Evolutionary conservation across 1,140 invertebrate genomes (phyloP).

Genomic region (Cotesia chilonis): DNA sequence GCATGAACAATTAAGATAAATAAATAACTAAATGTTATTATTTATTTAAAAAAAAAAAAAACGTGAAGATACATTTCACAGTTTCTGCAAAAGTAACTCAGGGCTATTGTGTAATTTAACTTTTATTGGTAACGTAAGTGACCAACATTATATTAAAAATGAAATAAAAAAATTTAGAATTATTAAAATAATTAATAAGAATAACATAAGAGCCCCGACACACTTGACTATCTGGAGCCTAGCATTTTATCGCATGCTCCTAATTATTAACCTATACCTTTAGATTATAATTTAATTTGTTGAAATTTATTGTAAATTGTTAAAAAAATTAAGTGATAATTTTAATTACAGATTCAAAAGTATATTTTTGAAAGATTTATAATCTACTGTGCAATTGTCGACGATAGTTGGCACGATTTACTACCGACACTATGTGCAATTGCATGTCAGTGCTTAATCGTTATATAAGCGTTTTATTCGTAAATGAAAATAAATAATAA

Average conservation of each 20-base stretch:
- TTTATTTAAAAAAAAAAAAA: constrained; percentile 26
- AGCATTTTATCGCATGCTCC: constrained; percentile 41
- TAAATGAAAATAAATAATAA: background rate
- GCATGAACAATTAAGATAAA: constrained; percentile 41
- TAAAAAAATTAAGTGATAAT: constrained; percentile 32
- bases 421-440: constrained; percentile 53
- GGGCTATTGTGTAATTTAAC: constrained; percentile 53
- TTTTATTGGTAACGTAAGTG: background rate
- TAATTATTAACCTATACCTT: constrained; percentile 29
- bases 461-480: no score
- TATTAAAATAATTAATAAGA: constrained; percentile 17
- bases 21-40: constrained; percentile 22
- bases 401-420: constrained; percentile 52
- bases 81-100: constrained; percentile 54
- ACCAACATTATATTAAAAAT: background rate
- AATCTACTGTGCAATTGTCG: constrained; percentile 40
- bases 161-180: background rate
- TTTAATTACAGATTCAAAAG: constrained; percentile 29
- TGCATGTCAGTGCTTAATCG: constrained; percentile 57
- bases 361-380: no score
- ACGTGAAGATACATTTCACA: constrained; percentile 58
- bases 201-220: constrained; percentile 40
- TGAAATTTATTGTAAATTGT: constrained; percentile 45
- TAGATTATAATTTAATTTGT: constrained; percentile 37
- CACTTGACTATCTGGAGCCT: constrained; percentile 34